These are phyloP conservation scores for Lycocorax pyrrhopterus DNA, from an alignment of 2,113 vertebrate genomes.

Conservation along the genomic window DNA sequence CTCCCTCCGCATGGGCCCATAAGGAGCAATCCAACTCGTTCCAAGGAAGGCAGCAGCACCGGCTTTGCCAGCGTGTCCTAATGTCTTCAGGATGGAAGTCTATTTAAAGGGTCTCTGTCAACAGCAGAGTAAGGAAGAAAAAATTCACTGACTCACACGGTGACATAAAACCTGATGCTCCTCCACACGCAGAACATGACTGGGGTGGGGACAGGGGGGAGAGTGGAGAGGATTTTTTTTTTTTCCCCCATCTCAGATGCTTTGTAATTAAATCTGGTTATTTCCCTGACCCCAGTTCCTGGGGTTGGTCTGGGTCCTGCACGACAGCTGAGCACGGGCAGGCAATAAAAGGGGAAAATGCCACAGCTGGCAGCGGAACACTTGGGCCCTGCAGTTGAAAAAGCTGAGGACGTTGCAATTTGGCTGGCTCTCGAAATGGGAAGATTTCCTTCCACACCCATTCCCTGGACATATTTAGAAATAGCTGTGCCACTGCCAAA, in stretches of 20 bases:
- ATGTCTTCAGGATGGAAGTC: background rate
- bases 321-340: background rate
- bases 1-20: background rate
- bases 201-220: background rate
- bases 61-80: background rate
- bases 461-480: conserved; percentile 60
- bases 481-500: conserved; percentile 33
- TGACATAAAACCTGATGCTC: conserved; percentile 31
- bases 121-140: conserved; percentile 49
- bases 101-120: conserved; percentile 60
- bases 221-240: background rate
- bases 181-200: background rate
- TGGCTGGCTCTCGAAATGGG: conserved; percentile 29
- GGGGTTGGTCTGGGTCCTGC: background rate
- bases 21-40: background rate
- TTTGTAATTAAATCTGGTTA: background rate
- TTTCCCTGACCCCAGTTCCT: background rate
- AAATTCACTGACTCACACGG: conserved; percentile 33
- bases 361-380: background rate
- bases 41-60: background rate
- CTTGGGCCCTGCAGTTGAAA: background rate
- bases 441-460: conserved; percentile 65
- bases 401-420: conserved; percentile 29
- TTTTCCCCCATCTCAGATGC: background rate
- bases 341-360: background rate